A percentile compares a stretch with the other conserved stretches of the same genome.
Evolutionary conservation across 2,888 invertebrate genomes (phyloP).

Genomic region (Parnassius apollo): DNA sequence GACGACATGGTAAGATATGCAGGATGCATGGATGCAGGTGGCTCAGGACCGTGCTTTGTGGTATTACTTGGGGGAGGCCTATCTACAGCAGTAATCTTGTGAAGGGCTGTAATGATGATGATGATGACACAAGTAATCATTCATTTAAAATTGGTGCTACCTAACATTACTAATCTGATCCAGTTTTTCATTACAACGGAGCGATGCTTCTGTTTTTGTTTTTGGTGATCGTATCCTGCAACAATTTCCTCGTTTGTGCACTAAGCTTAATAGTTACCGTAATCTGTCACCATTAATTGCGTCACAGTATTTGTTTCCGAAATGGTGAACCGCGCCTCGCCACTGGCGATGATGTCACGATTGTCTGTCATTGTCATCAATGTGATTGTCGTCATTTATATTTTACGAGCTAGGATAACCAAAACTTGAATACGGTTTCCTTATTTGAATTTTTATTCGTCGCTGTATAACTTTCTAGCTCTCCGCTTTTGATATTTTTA

Average conservation of each 20-base stretch:
- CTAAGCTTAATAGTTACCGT: slow-evolving; percentile 17
- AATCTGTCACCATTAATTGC: slow-evolving; percentile 20
- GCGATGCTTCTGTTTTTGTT: neutral
- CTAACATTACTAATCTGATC: no score
- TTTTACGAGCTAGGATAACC: slow-evolving; percentile 28
- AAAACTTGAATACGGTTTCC: slow-evolving; percentile 30
- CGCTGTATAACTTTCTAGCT: slow-evolving; percentile 5
- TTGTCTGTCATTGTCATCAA: slow-evolving; percentile 17
- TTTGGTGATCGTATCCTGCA: slow-evolving; percentile 1
- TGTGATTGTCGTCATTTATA: slow-evolving; percentile 36
- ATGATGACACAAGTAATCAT: no score
- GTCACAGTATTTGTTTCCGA: slow-evolving; percentile 28
- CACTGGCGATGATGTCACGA: slow-evolving; percentile 46
- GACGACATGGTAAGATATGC: no score
- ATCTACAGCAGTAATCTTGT: no score
- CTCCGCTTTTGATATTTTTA: slow-evolving; percentile 14
- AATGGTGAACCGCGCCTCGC: slow-evolving; percentile 31
- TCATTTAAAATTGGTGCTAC: no score
- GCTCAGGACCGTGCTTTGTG: no score
- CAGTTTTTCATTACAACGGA: no score
- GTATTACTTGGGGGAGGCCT: no score
- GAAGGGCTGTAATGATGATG: no score
- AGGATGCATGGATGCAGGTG: no score
- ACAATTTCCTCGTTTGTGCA: slow-evolving; percentile 1
- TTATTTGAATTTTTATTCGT: slow-evolving; percentile 23